Evolutionary conservation across 2,797 vertebrate genomes (phyloP).

Genomic region (Microhierax caerulescens): DNA sequence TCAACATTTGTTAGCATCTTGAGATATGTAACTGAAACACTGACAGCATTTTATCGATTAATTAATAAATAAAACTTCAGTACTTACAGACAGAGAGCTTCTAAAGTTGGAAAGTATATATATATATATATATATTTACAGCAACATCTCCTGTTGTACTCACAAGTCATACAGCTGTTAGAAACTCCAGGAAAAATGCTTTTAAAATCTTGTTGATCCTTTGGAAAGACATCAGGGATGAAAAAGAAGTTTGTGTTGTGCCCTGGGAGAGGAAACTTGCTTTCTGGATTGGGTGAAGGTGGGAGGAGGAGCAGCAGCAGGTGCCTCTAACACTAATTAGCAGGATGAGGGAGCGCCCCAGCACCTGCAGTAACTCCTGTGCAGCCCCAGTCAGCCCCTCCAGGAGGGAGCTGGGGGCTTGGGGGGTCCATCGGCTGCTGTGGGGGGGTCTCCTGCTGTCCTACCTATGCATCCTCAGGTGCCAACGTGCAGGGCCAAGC

Average conservation of each 20-base stretch:
- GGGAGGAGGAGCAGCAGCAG: background rate
- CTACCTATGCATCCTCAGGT: rapidly evolving
- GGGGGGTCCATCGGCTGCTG: rapidly evolving
- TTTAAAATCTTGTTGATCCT: background rate
- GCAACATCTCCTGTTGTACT: background rate
- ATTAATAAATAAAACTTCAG: background rate
- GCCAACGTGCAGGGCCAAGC: background rate
- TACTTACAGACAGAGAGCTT: background rate
- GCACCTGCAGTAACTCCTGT: background rate
- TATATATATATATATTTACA: background rate
- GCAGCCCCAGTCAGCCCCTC: background rate
- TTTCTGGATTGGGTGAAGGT: background rate
- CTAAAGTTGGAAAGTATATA: background rate
- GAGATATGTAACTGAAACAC: background rate
- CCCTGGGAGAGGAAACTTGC: background rate
- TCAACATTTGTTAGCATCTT: background rate
- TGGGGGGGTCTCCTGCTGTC: background rate
- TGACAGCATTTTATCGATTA: background rate
- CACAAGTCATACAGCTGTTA: background rate
- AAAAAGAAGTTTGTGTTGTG: rapidly evolving
- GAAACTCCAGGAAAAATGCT: background rate
- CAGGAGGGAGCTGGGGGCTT: background rate
- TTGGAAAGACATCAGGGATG: background rate
- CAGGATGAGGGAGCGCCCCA: background rate
- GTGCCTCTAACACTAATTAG: background rate